phyloP scores from a whole-genome alignment of 2,888 invertebrate genomes.

The Tholera decimalis region DNA sequence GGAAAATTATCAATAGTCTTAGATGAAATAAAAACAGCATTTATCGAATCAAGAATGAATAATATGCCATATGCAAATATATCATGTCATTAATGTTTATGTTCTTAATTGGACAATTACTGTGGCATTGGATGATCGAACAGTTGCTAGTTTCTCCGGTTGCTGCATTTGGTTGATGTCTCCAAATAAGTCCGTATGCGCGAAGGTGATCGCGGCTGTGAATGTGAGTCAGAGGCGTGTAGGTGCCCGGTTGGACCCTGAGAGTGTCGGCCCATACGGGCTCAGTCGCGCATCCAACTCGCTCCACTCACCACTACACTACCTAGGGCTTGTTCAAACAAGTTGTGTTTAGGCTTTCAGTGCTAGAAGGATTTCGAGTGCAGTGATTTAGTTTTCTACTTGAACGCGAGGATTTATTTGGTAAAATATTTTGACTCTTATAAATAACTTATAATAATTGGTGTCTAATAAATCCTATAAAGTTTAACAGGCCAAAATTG shows the following conservation, averaged over 20 bases:
- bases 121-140: slow-evolving; percentile 79
- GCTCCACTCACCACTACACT: slow-evolving; percentile 75
- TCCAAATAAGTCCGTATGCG: slow-evolving; percentile 89
- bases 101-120: slow-evolving; percentile 60
- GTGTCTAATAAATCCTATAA: background rate
- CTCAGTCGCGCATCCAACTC: slow-evolving; percentile 80
- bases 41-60: slow-evolving; percentile 33
- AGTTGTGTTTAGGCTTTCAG: slow-evolving; percentile 72
- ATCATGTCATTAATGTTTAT: slow-evolving; percentile 33
- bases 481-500: slow-evolving; percentile 17
- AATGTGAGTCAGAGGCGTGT: slow-evolving; percentile 83
- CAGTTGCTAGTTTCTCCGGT: slow-evolving; percentile 72
- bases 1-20: background rate
- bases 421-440: slow-evolving; percentile 56
- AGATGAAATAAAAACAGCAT: slow-evolving; percentile 16
- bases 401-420: slow-evolving; percentile 58
- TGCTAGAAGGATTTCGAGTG: slow-evolving; percentile 69
- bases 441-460: background rate
- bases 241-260: slow-evolving; percentile 80
- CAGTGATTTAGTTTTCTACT: slow-evolving; percentile 62
- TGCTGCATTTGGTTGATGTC: slow-evolving; percentile 83
- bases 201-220: slow-evolving; percentile 87
- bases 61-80: slow-evolving; percentile 38
- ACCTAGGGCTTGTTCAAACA: slow-evolving; percentile 74
- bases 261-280: slow-evolving; percentile 67